A percentile compares a stretch with the other conserved stretches of the same genome.
phyloP scores from a whole-genome alignment of 2,797 vertebrate species.

The Lepus oiostolus region DNA sequence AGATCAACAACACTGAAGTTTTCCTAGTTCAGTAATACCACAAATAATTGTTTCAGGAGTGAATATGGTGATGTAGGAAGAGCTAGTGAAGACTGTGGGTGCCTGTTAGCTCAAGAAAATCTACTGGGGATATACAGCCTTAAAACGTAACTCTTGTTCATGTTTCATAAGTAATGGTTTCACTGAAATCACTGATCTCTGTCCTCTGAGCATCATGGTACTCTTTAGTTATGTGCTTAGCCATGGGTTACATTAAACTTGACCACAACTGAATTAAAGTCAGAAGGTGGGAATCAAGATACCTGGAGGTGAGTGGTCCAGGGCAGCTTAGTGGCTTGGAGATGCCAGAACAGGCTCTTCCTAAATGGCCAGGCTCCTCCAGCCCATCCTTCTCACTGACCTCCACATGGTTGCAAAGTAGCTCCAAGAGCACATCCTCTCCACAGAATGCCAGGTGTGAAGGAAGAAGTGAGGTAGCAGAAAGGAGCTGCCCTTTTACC shows the following conservation, averaged over 20 bases:
- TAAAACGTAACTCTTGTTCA: neutral
- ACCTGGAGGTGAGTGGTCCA: neutral
- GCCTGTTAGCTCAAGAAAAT: neutral
- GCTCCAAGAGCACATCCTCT: fast-evolving
- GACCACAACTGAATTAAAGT: neutral
- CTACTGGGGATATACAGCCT: neutral
- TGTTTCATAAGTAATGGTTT: neutral
- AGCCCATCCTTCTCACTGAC: neutral
- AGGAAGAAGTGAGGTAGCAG: neutral
- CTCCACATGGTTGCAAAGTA: neutral
- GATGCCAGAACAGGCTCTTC: neutral
- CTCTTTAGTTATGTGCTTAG: neutral
- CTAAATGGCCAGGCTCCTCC: neutral
- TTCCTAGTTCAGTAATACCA: neutral
- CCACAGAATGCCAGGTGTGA: neutral
- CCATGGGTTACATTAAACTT: neutral
- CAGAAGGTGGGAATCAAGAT: neutral
- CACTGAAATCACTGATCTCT: neutral
- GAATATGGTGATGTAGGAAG: neutral
- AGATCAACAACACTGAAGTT: neutral
- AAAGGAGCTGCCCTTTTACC: neutral
- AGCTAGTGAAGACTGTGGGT: neutral
- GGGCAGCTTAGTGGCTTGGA: neutral
- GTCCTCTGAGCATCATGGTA: neutral
- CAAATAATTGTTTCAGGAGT: neutral